Evolutionary conservation across 2,797 vertebrate genomes (phyloP).

Genomic region (Oryzias sinensis): DNA sequence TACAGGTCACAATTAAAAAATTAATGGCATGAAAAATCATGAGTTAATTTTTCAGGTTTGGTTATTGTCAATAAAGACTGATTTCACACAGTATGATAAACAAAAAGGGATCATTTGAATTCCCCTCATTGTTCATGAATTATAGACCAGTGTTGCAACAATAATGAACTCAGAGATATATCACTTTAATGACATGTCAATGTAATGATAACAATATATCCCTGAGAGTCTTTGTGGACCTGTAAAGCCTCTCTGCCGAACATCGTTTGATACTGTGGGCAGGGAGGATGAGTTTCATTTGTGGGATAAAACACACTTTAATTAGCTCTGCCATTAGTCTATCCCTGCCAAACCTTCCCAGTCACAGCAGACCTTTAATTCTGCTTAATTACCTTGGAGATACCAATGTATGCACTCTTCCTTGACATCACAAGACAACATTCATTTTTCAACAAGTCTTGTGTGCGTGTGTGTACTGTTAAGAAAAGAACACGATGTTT

Average conservation of each 20-base stretch:
- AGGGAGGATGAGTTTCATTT: conserved; percentile 69
- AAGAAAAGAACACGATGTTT: conserved; percentile 55
- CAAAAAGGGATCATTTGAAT: not conserved
- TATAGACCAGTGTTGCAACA: conserved; percentile 10
- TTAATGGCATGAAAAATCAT: too few species aligned
- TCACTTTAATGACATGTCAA: conserved; percentile 28
- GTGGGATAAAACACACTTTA: conserved; percentile 71
- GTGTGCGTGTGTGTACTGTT: conserved; percentile 26
- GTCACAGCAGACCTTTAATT: conserved; percentile 72
- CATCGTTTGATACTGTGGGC: conserved; percentile 42
- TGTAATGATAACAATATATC: conserved; percentile 35
- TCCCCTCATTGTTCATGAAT: conserved; percentile 8
- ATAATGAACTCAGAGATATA: conserved; percentile 18
- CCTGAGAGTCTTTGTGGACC: conserved; percentile 33
- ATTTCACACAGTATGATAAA: not conserved
- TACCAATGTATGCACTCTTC: conserved; percentile 60
- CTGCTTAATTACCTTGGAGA: conserved; percentile 74
- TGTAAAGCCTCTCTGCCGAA: conserved; percentile 46
- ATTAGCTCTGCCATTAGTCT: conserved; percentile 74
- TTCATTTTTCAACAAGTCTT: conserved; percentile 56
- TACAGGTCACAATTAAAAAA: too few species aligned
- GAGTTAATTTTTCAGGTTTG: too few species aligned
- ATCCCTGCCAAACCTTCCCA: conserved; percentile 57
- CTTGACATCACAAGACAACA: conserved; percentile 66
- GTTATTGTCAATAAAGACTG: not conserved